Conservation (phyloP, 1,140 invertebrate species). For the Drosophila tani region DNA sequence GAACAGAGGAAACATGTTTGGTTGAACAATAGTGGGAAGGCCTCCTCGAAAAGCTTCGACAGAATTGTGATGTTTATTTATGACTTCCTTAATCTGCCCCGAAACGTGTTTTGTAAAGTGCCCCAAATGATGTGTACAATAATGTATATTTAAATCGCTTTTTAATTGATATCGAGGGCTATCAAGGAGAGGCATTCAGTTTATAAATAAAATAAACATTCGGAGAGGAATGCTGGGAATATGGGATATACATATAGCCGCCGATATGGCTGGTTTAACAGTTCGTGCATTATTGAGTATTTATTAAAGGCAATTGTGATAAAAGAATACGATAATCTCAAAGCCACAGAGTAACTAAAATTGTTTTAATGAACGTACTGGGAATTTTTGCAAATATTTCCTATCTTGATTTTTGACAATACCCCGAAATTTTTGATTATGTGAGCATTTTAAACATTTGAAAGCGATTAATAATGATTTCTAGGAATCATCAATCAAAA, state of each 20-base stretch:
- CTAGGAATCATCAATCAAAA: slow-evolving; percentile 23
- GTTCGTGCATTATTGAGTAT: slow-evolving; percentile 4
- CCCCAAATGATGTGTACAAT: slow-evolving; percentile 7
- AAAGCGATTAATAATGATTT: not conserved
- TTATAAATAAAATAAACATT: slow-evolving; percentile 24
- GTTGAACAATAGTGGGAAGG: slow-evolving; percentile 39
- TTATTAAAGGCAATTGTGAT: not conserved
- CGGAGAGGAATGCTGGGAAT: slow-evolving; percentile 1
- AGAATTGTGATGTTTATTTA: slow-evolving; percentile 32
- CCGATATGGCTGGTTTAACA: not conserved
- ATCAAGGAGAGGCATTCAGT: slow-evolving; percentile 18
- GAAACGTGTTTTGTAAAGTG: slow-evolving; percentile 15
- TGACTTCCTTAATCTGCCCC: slow-evolving; percentile 37
- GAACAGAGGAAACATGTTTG: slow-evolving; percentile 14
- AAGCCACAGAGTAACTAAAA: not conserved
- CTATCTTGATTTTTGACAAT: not conserved
- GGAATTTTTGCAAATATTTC: not conserved
- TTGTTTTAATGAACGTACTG: not conserved
- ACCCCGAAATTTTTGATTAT: not conserved
- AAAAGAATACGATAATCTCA: not conserved
- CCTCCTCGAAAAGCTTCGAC: slow-evolving; percentile 20
- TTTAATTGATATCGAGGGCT: slow-evolving; percentile 27
- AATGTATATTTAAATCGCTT: slow-evolving; percentile 34
- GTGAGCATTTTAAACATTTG: not conserved
- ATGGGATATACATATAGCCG: not conserved